These are phyloP conservation scores for Noctilio leporinus DNA, from an alignment of 2,113 vertebrate genomes.

Conservation along the genomic window DNA sequence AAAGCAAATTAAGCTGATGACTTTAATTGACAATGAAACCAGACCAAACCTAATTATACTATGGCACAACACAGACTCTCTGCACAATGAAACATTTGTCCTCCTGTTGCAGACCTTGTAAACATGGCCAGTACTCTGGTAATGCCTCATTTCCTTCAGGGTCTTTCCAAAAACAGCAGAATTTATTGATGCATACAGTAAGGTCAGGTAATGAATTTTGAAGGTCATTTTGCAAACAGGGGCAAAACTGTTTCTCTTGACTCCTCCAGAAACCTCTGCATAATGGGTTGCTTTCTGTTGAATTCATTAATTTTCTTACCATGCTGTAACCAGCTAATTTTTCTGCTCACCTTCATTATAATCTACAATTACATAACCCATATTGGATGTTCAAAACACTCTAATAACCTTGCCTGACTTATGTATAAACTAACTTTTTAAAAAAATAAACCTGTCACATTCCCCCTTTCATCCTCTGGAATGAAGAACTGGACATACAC, in stretches of 20 bases:
- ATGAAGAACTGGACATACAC: background rate
- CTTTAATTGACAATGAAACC: constrained; percentile 57
- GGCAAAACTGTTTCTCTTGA: constrained; percentile 38
- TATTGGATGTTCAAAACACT: background rate
- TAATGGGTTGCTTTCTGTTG: constrained; percentile 1
- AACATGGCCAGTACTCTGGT: background rate
- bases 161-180: background rate
- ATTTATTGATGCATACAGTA: constrained; percentile 34
- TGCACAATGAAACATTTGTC: background rate
- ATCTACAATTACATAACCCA: background rate
- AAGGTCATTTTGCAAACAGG: constrained; percentile 53
- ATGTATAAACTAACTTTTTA: background rate
- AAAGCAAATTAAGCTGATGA: constrained; percentile 49
- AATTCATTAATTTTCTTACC: constrained; percentile 26
- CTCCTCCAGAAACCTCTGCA: constrained; percentile 22
- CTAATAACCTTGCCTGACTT: background rate
- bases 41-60: constrained; percentile 28
- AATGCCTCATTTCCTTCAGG: constrained; percentile 42
- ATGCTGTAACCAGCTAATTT: background rate
- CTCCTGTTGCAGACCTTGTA: constrained; percentile 3
- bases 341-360: background rate
- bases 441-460: background rate
- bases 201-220: constrained; percentile 54
- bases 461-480: background rate
- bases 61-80: background rate